Base-by-base conservation (phyloP, 2,888 invertebrate genomes). In the Monoplex corrugatus region DNA sequence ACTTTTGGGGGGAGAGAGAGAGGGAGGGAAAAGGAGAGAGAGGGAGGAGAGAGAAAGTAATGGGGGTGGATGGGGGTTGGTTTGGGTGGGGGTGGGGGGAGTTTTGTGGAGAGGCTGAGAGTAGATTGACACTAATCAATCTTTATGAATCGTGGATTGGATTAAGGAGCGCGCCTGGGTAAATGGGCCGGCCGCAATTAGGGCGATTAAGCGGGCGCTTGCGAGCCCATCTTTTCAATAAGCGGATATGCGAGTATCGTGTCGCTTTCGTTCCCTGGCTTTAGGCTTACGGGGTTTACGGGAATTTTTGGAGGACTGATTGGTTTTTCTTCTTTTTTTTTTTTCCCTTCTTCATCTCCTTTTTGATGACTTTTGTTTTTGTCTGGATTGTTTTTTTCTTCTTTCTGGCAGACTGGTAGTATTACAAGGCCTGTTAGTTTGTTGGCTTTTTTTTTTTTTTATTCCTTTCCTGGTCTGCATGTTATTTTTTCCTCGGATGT, bases 61-160 rank as follows among this genome's bases (percentile, higher is more conserved):
- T 16, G 44, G 1, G n/a, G 10, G 82, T n/a, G 28, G 44, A n/a
- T 5, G 82, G 82, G 44, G 35, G 3, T 50, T 10, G 50, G 50
- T 10, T 10, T 50, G 50, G 50, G 10, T 10, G 50, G 50, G 50
- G 50, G 19, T 19, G 19, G 10, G 50, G 50, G 50, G 50, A 50
- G 50, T 50, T 19, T 19, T 13, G 50, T 50, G 50, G 35, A 35
- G 35, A 19, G 75, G 75, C 35, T 28, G 75, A 19, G 6, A 82
- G 43, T 32, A 19, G 87, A 87, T 87, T 87, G 87, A 87, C 87
- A 87, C 38, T 87, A 82, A 87, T 87, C 82, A 87, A 82, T 63
- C 87, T 87, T 87, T 80, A 82, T 82, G 63, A 82, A 82, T 80
- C n/a, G 16, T 28, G 80, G 75, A 87, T 87, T 50, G 87, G 87